A percentile compares a stretch with the other conserved stretches of the same genome.
Evolutionary conservation across 2,888 invertebrate genomes (phyloP).

Genomic region (Anthophora plumipes): DNA sequence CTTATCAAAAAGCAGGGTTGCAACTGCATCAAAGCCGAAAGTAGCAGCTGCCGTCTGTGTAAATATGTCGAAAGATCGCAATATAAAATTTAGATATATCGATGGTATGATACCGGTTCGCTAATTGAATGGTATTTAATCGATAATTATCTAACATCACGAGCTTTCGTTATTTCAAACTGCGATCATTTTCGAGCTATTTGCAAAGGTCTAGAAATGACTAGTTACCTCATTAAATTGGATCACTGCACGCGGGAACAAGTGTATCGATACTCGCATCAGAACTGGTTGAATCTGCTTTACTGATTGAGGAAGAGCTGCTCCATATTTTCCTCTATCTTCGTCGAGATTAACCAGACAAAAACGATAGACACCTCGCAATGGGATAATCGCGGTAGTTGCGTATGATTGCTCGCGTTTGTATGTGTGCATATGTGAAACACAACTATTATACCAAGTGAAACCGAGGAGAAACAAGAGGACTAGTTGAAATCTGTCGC

Average conservation of each 20-base stretch:
- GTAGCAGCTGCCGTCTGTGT: conserved; percentile 29
- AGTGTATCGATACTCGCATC: conserved; percentile 52
- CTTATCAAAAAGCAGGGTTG: conserved; percentile 38
- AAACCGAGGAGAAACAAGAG: conserved; percentile 43
- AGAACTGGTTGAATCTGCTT: conserved; percentile 62
- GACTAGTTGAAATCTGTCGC: conserved; percentile 44
- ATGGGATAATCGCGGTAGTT: conserved; percentile 64
- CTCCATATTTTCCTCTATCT: conserved; percentile 53
- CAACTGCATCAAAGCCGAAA: conserved; percentile 35
- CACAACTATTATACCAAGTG: conserved; percentile 27
- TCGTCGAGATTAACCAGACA: conserved; percentile 49
- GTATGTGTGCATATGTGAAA: conserved; percentile 30
- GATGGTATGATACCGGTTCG: neutral
- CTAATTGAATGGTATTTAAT: neutral
- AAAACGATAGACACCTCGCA: conserved; percentile 65
- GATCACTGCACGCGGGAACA: conserved; percentile 56
- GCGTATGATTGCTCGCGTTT: conserved; percentile 52
- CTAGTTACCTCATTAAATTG: conserved; percentile 56
- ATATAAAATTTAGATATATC: neutral
- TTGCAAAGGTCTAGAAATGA: conserved; percentile 39
- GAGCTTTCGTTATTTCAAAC: neutral
- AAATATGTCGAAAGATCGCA: neutral
- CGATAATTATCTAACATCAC: neutral
- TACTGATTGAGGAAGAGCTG: conserved; percentile 56
- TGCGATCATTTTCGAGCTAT: conserved; percentile 7